Evolutionary conservation across 2,113 vertebrate genomes (phyloP).

Genomic region (Menura novaehollandiae): DNA sequence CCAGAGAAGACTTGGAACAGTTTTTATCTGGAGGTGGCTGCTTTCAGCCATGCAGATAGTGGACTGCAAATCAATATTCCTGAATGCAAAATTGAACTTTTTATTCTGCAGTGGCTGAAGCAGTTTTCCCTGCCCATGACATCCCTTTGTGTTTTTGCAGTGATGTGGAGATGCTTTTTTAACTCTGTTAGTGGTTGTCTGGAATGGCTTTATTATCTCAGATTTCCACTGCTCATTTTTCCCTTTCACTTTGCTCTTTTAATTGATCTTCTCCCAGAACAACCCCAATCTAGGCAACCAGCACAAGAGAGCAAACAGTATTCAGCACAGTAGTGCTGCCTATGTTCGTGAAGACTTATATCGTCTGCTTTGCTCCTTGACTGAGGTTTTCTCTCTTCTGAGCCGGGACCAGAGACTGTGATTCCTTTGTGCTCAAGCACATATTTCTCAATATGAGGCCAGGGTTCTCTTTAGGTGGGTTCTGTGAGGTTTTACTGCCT

Average conservation of each 20-base stretch:
- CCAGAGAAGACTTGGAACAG: not conserved
- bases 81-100: not conserved
- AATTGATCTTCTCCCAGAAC: not conserved
- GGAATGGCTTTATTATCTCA: not conserved
- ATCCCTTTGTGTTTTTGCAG: not conserved
- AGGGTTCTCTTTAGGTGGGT: not conserved
- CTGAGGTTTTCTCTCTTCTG: not conserved
- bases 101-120: not conserved
- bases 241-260: not conserved
- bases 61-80: not conserved
- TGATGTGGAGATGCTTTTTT: not conserved
- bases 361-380: not conserved
- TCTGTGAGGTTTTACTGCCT: not conserved
- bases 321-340: not conserved
- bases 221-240: not conserved
- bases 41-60: not conserved
- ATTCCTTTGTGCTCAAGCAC: not conserved
- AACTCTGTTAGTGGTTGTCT: not conserved
- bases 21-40: not conserved
- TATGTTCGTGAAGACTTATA: not conserved
- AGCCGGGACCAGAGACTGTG: not conserved
- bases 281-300: not conserved
- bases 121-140: not conserved
- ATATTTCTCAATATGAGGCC: not conserved
- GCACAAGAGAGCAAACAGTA: not conserved